Conservation (phyloP, 2,888 invertebrate genomes). For the Dastarcus helophoroides region DNA sequence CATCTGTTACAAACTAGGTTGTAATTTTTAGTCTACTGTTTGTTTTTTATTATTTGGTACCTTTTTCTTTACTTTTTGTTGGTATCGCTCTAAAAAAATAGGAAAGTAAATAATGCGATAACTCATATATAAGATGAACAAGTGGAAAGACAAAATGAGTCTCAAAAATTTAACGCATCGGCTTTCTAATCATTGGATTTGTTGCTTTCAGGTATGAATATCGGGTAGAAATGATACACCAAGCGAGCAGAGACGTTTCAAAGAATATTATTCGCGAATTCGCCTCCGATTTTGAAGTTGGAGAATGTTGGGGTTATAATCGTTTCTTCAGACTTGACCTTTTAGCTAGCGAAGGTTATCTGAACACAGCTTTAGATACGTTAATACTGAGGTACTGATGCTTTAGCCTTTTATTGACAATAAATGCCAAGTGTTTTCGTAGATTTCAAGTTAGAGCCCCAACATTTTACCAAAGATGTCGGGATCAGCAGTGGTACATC, state of each 20-base stretch:
- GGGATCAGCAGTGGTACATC: slow-evolving; percentile 89
- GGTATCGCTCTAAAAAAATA: too few relatives aligned
- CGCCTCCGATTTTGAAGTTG: slow-evolving; percentile 91
- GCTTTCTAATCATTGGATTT: too few relatives aligned
- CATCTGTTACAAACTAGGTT: too few relatives aligned
- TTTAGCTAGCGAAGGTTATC: slow-evolving; percentile 80
- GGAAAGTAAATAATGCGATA: too few relatives aligned
- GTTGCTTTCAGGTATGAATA: slow-evolving; percentile 66
- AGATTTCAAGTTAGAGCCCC: slow-evolving; percentile 88
- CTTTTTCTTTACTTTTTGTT: too few relatives aligned
- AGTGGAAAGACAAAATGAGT: too few relatives aligned
- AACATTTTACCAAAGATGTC: slow-evolving; percentile 85
- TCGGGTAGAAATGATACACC: slow-evolving; percentile 90
- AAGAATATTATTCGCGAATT: slow-evolving; percentile 90
- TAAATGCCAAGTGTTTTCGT: slow-evolving; percentile 12
- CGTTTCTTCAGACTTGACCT: slow-evolving; percentile 84
- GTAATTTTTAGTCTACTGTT: too few relatives aligned
- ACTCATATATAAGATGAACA: too few relatives aligned
- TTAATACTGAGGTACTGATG: slow-evolving; percentile 57
- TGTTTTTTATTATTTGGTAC: too few relatives aligned
- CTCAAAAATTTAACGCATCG: too few relatives aligned
- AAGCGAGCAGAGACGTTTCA: slow-evolving; percentile 66
- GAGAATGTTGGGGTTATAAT: slow-evolving; percentile 95
- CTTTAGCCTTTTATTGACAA: not conserved
- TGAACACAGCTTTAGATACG: slow-evolving; percentile 73